Evolutionary conservation across 1,140 invertebrate species (phyloP).

Genomic region (Hypsibius dujardini): DNA sequence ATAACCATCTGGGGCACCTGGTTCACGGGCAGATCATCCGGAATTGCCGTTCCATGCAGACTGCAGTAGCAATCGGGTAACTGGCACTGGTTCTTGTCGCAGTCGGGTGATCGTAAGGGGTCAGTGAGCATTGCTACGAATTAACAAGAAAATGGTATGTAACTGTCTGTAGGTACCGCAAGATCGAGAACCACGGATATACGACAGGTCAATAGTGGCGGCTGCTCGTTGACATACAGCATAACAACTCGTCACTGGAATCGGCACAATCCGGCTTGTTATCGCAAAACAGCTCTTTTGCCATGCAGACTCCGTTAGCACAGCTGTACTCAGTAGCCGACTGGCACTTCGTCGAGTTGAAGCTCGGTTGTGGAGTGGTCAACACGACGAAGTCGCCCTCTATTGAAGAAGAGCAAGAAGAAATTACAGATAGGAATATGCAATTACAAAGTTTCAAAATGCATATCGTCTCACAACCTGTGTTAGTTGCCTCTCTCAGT

Average conservation of each 20-base stretch:
- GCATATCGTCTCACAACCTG: no score
- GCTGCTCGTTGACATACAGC: constrained; percentile 45
- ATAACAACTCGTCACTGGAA: constrained; percentile 74
- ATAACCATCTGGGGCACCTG: constrained; percentile 28
- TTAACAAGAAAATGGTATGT: no score
- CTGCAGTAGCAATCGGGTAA: constrained; percentile 91
- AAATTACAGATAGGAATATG: no score
- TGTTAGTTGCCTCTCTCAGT: no score
- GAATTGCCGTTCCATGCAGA: constrained; percentile 69
- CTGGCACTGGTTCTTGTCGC: constrained; percentile 65
- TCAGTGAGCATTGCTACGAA: no score
- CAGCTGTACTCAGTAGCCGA: constrained; percentile 34
- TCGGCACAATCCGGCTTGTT: constrained; percentile 72
- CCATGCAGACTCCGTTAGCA: constrained; percentile 65
- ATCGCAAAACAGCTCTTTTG: constrained; percentile 77
- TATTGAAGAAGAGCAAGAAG: neutral
- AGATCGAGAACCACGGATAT: no score
- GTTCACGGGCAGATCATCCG: constrained; percentile 36
- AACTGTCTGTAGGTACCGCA: no score
- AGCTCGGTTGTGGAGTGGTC: neutral
- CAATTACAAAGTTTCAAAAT: no score
- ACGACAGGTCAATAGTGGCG: no score
- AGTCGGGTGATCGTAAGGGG: constrained; percentile 76
- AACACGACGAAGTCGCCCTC: neutral
- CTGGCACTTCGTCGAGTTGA: constrained; percentile 1